These are phyloP conservation scores for Dicrurus megarhynchus DNA, from an alignment of 2,113 vertebrate species.

Conservation along the genomic window DNA sequence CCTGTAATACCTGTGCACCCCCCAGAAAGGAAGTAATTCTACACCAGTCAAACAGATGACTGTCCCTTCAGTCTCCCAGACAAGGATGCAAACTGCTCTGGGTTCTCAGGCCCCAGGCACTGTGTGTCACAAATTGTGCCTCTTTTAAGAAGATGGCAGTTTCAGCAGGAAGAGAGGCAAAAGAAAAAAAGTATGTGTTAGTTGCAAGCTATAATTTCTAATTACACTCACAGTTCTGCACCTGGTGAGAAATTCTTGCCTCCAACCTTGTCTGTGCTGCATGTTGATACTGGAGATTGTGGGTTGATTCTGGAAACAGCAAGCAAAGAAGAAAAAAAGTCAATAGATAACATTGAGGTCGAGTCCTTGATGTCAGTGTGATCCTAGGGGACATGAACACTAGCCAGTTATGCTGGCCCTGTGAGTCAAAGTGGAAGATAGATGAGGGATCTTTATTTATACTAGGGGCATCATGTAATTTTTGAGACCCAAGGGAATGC, in stretches of 20 bases:
- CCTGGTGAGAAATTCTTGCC: slow-evolving; percentile 22
- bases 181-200: not conserved
- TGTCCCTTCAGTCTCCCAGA: not conserved
- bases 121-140: not conserved
- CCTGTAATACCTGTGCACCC: not conserved
- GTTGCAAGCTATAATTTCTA: slow-evolving; percentile 14
- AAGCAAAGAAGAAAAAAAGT: slow-evolving; percentile 1
- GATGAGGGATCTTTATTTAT: slow-evolving; percentile 30
- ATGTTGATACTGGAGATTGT: slow-evolving; percentile 11
- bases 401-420: not conserved
- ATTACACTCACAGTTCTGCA: slow-evolving; percentile 20
- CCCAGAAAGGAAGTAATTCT: not conserved
- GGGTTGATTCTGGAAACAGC: slow-evolving; percentile 3
- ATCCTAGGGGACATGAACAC: slow-evolving; percentile 16
- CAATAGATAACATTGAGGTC: slow-evolving; percentile 33
- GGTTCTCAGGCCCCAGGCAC: not conserved
- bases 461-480: slow-evolving; percentile 9
- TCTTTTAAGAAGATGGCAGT: not conserved
- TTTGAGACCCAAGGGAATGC: slow-evolving; percentile 42
- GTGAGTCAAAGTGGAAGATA: slow-evolving; percentile 1
- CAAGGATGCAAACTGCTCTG: not conserved
- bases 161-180: not conserved
- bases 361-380: slow-evolving; percentile 35
- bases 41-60: not conserved
- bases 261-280: not conserved